Percentiles rank a stretch among this genome's conserved stretches.
Evolutionary conservation across 92 coral and sea anemone species (phyloP).

Genomic region (Pocillopora meandrina): DNA sequence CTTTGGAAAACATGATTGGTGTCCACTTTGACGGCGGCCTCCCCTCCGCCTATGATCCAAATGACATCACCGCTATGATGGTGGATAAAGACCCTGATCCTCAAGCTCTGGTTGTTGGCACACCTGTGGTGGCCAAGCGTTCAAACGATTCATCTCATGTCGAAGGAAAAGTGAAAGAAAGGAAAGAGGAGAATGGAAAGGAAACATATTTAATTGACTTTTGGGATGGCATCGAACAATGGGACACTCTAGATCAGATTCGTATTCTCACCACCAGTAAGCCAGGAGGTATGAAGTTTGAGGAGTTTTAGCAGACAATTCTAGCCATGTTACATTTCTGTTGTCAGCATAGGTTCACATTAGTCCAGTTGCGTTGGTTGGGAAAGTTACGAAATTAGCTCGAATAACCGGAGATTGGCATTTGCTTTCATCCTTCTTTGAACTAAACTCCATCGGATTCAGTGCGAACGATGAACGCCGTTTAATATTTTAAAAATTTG

Average conservation of each 20-base stretch:
- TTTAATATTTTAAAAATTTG: too few species aligned
- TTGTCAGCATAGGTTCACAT: background rate
- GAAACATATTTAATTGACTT: constrained; percentile 61
- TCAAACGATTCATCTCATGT: constrained; percentile 47
- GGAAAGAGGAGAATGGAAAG: constrained; percentile 52
- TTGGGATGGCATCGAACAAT: constrained; percentile 75
- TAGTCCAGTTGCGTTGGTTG: too few species aligned
- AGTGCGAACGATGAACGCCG: too few species aligned
- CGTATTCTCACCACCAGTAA: constrained; percentile 69
- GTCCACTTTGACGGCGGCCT: constrained; percentile 64
- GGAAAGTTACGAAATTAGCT: too few species aligned
- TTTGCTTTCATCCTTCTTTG: too few species aligned
- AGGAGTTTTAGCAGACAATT: background rate
- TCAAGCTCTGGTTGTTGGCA: constrained; percentile 63
- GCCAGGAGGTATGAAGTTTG: constrained; percentile 68
- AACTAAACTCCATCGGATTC: too few species aligned
- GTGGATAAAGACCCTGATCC: constrained; percentile 73
- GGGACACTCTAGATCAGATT: constrained; percentile 51
- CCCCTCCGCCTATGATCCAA: constrained; percentile 60
- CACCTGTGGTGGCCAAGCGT: constrained; percentile 72
- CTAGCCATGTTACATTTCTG: background rate
- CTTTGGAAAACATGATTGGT: constrained; percentile 48
- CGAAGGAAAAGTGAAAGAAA: constrained; percentile 53
- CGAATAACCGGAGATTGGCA: too few species aligned
- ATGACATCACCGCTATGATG: constrained; percentile 84